Percentiles rank a stretch among this genome's conserved stretches.
phyloP scores from a whole-genome alignment of 2,113 vertebrate species.

The Smithornis capensis region DNA sequence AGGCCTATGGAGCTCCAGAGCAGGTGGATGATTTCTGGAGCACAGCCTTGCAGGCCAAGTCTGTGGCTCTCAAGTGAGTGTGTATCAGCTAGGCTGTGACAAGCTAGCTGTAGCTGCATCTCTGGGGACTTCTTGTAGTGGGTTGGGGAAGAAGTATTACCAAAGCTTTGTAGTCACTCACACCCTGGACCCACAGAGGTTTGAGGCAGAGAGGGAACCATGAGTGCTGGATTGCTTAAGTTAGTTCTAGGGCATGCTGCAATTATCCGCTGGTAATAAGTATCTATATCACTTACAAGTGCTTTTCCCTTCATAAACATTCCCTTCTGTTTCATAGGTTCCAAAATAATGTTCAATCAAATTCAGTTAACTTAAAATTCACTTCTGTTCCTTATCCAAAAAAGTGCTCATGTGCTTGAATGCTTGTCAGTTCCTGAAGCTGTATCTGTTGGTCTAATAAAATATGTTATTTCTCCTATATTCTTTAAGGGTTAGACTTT shows the following conservation, averaged over 20 bases:
- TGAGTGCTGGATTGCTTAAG: background rate
- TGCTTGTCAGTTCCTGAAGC: background rate
- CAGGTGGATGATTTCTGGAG: conserved; percentile 98
- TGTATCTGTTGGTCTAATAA: background rate
- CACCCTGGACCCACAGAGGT: background rate
- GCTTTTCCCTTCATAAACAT: background rate
- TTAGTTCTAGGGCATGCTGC: background rate
- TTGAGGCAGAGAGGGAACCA: background rate
- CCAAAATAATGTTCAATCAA: background rate
- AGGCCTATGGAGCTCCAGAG: conserved; percentile 92
- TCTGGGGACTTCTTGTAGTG: background rate
- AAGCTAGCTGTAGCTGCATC: background rate
- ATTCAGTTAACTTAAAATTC: background rate
- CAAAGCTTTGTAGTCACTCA: background rate
- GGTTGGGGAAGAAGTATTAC: background rate
- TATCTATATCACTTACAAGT: background rate
- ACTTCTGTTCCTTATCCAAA: background rate
- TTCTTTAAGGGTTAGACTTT: background rate
- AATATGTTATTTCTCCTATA: background rate
- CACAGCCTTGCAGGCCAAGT: conserved; percentile 95
- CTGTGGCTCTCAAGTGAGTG: conserved; percentile 94
- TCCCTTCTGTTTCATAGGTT: background rate
- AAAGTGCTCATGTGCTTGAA: background rate
- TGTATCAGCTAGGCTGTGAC: background rate
- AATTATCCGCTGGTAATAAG: background rate